Conservation (phyloP, 2,888 invertebrate genomes). For the Oscheius sp. region DNA sequence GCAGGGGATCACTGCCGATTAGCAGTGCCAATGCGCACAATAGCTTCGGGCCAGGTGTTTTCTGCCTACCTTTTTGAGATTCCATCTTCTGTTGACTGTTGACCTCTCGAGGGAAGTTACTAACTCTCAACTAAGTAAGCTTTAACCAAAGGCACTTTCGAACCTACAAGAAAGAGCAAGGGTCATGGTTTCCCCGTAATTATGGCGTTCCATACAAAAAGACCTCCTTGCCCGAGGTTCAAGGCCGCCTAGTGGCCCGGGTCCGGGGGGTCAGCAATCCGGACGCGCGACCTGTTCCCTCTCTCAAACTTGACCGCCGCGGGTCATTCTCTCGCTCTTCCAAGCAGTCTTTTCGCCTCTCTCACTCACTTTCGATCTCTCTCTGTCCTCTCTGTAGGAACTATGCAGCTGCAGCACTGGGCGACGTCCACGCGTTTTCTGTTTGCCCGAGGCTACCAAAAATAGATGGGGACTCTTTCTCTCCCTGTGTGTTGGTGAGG, state of each 20-base stretch:
- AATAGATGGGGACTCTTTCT: slow-evolving; percentile 13
- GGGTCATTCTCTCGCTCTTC: slow-evolving; percentile 26
- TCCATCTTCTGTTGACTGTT: too few relatives aligned
- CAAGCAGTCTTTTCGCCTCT: neutral
- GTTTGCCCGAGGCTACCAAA: slow-evolving; percentile 29
- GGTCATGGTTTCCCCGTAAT: neutral
- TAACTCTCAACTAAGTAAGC: neutral
- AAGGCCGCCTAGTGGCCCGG: slow-evolving; percentile 17
- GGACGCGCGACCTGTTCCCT: slow-evolving; percentile 31
- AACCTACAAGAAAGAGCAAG: neutral
- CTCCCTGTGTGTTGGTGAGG: neutral
- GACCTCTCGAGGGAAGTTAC: neutral
- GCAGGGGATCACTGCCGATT: slow-evolving; percentile 10
- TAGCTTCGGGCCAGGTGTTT: too few relatives aligned
- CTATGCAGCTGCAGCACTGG: neutral
- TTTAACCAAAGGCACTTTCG: neutral
- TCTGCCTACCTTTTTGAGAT: neutral
- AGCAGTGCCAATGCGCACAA: neutral
- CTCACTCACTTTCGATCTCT: neutral
- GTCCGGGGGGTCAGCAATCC: slow-evolving; percentile 28
- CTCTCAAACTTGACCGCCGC: slow-evolving; percentile 35
- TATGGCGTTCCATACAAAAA: slow-evolving; percentile 7
- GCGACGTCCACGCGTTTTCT: slow-evolving; percentile 22
- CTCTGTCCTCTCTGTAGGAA: neutral
- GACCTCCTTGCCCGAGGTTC: slow-evolving; percentile 11